Percentiles rank a stretch among this genome's conserved stretches.
phyloP scores from a whole-genome alignment of 1,140 invertebrate genomes.

The Formica selysi region DNA sequence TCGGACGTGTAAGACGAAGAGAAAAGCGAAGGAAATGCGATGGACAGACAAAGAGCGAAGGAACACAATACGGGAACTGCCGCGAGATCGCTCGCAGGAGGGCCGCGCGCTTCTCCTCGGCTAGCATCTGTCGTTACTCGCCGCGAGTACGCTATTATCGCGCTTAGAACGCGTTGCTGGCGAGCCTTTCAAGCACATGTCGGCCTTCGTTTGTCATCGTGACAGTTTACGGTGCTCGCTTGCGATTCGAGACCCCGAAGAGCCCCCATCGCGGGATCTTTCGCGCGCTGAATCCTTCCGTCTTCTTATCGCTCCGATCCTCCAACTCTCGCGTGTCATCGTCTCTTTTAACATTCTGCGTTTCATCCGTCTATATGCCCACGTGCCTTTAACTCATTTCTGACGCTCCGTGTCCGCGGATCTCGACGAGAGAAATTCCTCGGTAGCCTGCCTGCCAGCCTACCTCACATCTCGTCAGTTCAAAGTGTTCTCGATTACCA shows the following conservation, averaged over 20 bases:
- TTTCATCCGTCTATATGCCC: neutral
- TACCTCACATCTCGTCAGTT: neutral
- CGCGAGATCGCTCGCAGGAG: conserved; percentile 66
- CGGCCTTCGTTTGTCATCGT: conserved; percentile 69
- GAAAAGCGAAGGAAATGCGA: neutral
- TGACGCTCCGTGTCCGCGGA: neutral
- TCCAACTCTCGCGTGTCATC: conserved; percentile 26
- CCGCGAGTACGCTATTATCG: conserved; percentile 64
- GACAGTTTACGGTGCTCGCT: conserved; percentile 65
- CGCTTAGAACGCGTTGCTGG: conserved; percentile 58
- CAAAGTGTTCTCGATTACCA: conserved; percentile 9
- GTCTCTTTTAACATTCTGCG: conserved; percentile 7
- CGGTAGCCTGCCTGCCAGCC: neutral
- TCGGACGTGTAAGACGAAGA: conserved; percentile 26
- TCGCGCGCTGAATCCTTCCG: conserved; percentile 26
- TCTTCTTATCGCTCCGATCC: conserved; percentile 29
- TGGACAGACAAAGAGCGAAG: neutral
- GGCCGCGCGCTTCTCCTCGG: conserved; percentile 65
- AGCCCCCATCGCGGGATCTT: neutral
- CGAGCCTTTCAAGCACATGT: conserved; percentile 80
- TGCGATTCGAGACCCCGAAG: conserved; percentile 20
- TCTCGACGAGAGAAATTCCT: conserved; percentile 36
- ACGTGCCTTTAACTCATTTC: conserved; percentile 20
- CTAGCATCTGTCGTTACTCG: conserved; percentile 82
- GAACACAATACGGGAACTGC: conserved; percentile 77